Conservation (phyloP, 2,888 invertebrate genomes). For the Vesta saturnalis region DNA sequence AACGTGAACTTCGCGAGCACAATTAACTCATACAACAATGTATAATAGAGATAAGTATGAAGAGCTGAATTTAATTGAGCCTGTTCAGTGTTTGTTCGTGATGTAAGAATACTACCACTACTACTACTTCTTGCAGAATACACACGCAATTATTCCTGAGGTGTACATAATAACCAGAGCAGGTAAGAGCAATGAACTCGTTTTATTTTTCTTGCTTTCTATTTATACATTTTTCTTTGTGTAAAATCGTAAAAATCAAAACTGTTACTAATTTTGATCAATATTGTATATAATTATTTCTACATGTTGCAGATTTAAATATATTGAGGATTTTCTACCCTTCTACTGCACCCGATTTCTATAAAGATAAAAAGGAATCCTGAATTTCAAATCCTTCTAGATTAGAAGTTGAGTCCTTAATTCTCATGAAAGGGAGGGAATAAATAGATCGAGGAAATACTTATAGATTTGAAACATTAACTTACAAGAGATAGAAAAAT, state of each 20-base stretch:
- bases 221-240: neutral
- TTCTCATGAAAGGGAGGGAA: neutral
- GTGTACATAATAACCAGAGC: constrained; percentile 33
- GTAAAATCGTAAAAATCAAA: neutral
- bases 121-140: constrained; percentile 32
- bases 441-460: neutral
- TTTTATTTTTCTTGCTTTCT: constrained; percentile 28
- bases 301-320: no score
- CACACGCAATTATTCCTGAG: constrained; percentile 21
- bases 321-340: neutral
- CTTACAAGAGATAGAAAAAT: neutral
- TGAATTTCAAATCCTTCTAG: neutral
- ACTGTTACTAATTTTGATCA: no score
- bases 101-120: constrained; percentile 15
- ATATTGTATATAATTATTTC: no score
- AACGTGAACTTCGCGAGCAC: neutral
- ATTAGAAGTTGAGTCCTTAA: neutral
- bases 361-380: neutral
- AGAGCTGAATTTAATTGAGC: constrained; percentile 1
- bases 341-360: no score
- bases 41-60: neutral
- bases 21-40: neutral
- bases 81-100: constrained; percentile 9
- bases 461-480: no score
- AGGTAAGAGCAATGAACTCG: constrained; percentile 29